A percentile compares a stretch with the other conserved stretches of the same genome.
These are phyloP conservation scores for Falco peregrinus DNA, from an alignment of 2,797 vertebrate species.

Conservation along the genomic window DNA sequence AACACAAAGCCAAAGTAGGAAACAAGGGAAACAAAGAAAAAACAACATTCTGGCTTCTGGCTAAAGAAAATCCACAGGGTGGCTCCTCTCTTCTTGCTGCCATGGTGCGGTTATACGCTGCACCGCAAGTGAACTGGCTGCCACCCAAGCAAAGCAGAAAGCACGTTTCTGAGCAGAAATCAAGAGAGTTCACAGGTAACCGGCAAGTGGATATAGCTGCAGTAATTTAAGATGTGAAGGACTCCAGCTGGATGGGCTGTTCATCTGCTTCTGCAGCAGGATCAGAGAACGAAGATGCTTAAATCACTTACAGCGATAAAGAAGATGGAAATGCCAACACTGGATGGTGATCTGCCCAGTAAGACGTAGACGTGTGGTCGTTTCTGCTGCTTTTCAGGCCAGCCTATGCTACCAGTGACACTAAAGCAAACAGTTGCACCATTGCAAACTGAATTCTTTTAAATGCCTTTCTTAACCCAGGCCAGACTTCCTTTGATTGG, in stretches of 20 bases:
- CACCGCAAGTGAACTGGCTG: background rate
- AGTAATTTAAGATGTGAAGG: background rate
- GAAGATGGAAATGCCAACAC: background rate
- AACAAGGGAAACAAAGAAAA: background rate
- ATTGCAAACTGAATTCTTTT: background rate
- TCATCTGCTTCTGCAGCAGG: background rate
- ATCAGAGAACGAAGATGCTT: background rate
- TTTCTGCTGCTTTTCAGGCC: background rate
- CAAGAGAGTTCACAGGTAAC: conserved; percentile 8
- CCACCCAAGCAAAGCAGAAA: background rate
- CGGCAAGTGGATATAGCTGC: background rate
- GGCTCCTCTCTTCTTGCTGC: conserved; percentile 2
- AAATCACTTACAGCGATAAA: background rate
- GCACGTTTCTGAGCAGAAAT: background rate
- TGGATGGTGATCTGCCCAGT: background rate
- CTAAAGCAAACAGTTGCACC: background rate
- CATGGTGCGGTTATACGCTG: background rate
- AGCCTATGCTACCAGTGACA: background rate
- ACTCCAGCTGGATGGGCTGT: background rate
- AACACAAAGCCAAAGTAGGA: background rate
- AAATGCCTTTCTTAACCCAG: background rate
- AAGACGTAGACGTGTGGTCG: background rate
- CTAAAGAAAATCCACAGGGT: conserved; percentile 49
- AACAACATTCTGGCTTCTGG: background rate
- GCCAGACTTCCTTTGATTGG: background rate